phyloP scores from a whole-genome alignment of 1,140 invertebrate species.

The Lepidurus apus region DNA sequence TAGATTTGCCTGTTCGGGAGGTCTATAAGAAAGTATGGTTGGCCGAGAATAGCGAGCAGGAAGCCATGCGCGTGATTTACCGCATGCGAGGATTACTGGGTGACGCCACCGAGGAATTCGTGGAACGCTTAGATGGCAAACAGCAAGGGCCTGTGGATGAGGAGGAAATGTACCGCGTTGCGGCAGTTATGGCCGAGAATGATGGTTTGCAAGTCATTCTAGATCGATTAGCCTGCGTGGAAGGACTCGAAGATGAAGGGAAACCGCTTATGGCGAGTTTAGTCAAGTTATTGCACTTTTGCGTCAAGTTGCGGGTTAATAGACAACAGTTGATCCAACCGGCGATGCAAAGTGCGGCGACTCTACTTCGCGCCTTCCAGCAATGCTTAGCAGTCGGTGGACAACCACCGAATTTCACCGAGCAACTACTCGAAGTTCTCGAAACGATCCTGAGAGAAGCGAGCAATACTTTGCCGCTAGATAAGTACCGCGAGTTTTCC shows the following conservation, averaged over 20 bases:
- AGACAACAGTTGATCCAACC: conserved; percentile 48
- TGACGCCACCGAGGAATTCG: conserved; percentile 97
- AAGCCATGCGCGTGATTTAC: conserved; percentile 98
- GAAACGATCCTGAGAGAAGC: conserved; percentile 86
- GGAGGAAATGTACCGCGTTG: conserved; percentile 83
- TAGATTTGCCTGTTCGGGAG: conserved; percentile 92
- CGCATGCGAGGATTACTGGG: conserved; percentile 93
- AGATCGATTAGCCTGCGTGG: conserved; percentile 61
- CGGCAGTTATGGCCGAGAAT: conserved; percentile 70
- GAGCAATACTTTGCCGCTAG: conserved; percentile 63
- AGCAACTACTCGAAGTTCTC: conserved; percentile 78
- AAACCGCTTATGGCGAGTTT: conserved; percentile 75
- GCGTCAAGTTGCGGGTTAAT: conserved; percentile 62
- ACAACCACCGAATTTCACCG: conserved; percentile 62
- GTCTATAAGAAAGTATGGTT: conserved; percentile 70
- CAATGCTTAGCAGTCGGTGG: conserved; percentile 47
- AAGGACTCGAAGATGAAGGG: conserved; percentile 61
- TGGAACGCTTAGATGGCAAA: conserved; percentile 85
- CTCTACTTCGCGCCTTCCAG: conserved; percentile 48
- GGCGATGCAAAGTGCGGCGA: conserved; percentile 46
- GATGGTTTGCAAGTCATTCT: conserved; percentile 77
- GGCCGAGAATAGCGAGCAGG: conserved; percentile 73
- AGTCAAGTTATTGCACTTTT: conserved; percentile 74
- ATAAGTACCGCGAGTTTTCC: conserved; percentile 71
- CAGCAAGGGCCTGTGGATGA: conserved; percentile 86